These are phyloP conservation scores for Elgaria multicarinata DNA, from an alignment of 2,113 vertebrate genomes.

Conservation along the genomic window DNA sequence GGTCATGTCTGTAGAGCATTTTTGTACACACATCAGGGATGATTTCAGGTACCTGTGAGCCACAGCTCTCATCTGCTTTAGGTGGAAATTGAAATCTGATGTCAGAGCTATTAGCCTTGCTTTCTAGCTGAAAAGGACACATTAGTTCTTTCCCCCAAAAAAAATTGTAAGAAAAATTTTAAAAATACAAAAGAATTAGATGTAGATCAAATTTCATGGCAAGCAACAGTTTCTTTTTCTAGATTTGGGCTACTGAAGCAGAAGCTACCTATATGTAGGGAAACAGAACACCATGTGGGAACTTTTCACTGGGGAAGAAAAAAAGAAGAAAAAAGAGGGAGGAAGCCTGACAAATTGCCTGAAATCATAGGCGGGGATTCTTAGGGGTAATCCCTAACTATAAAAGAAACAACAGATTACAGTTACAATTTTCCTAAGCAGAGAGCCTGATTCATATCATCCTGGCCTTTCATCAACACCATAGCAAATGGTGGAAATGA, in stretches of 20 bases:
- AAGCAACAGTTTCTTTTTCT: background rate
- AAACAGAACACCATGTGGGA: background rate
- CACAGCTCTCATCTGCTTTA: background rate
- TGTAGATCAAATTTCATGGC: background rate
- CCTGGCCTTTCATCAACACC: background rate
- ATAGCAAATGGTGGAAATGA: background rate
- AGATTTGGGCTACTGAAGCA: background rate
- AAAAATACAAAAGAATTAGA: background rate
- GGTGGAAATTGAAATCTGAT: background rate
- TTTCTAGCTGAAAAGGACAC: slow-evolving; percentile 5
- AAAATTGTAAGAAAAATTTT: too few relatives aligned
- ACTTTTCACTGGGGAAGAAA: background rate
- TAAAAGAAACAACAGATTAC: background rate
- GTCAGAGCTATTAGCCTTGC: too few relatives aligned
- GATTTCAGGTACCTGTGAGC: background rate
- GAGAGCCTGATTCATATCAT: background rate
- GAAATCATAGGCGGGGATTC: background rate
- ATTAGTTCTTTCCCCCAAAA: too few relatives aligned
- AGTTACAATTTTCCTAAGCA: background rate
- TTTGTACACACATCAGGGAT: background rate
- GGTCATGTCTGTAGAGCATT: background rate
- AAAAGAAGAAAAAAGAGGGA: background rate
- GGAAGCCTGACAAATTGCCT: background rate
- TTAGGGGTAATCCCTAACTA: background rate
- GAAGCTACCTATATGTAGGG: background rate